Evolutionary conservation across 2,113 vertebrate species (phyloP).

Genomic region (Craseonycteris thonglongyai): DNA sequence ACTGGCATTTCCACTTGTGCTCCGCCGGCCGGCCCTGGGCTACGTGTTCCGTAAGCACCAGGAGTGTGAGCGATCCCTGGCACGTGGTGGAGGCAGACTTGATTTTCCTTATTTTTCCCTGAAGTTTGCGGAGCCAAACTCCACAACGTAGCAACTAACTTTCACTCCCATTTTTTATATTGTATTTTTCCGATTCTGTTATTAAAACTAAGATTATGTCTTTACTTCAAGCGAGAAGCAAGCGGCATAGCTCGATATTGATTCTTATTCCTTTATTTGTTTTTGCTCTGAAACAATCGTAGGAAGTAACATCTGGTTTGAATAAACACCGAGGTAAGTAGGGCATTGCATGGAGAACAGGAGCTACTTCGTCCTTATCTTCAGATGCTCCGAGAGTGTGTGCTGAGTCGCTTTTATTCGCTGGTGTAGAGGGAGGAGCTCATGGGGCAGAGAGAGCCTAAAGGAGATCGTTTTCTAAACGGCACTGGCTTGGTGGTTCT

Average conservation of each 20-base stretch:
- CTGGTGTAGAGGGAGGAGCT: not conserved
- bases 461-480: not conserved
- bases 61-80: not conserved
- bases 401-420: too few relatives aligned
- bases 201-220: not conserved
- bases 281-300: not conserved
- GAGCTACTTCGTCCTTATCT: not conserved
- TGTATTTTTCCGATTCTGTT: not conserved
- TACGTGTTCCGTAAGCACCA: rapidly evolving
- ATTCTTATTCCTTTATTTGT: not conserved
- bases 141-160: not conserved
- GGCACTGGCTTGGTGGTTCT: not conserved
- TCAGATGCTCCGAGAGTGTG: too few relatives aligned
- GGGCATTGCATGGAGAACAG: not conserved
- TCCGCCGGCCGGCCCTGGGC: not conserved
- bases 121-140: not conserved
- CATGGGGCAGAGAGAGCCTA: not conserved
- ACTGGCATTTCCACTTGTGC: not conserved
- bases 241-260: not conserved
- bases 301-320: not conserved
- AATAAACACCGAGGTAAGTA: not conserved
- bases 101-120: not conserved
- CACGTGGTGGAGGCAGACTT: not conserved
- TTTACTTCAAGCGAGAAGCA: not conserved
- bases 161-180: not conserved